These are phyloP conservation scores for Hycleus phaleratus DNA, from an alignment of 1,140 invertebrate genomes.

Conservation along the genomic window DNA sequence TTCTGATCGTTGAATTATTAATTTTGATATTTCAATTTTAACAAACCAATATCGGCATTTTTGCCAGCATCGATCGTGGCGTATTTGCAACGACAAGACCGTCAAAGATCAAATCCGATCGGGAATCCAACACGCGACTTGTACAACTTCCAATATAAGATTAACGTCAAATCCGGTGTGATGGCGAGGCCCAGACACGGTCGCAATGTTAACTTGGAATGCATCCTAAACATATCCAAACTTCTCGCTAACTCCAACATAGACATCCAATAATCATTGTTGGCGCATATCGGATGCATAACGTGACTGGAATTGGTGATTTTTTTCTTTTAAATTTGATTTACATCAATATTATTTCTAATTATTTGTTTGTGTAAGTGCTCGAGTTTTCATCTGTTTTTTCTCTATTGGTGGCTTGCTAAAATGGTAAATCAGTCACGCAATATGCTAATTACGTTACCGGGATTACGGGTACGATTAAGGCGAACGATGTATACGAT, in stretches of 20 bases:
- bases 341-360: neutral
- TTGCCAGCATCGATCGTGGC: too few species aligned
- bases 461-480: too few species aligned
- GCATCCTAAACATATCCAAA: too few species aligned
- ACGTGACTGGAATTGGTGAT: neutral
- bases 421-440: conserved; percentile 1
- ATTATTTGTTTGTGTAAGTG: neutral
- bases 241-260: too few species aligned
- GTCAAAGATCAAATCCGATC: neutral
- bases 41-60: too few species aligned
- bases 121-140: conserved; percentile 6
- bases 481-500: too few species aligned
- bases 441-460: neutral
- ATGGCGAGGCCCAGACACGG: too few species aligned
- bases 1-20: too few species aligned
- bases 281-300: neutral
- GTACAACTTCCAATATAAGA: conserved; percentile 1
- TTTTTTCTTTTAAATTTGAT: neutral
- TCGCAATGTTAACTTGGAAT: neutral
- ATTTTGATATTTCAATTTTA: too few species aligned
- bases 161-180: neutral
- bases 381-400: too few species aligned
- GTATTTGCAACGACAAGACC: too few species aligned
- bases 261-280: neutral
- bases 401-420: too few species aligned